Percentiles rank a stretch among this genome's conserved stretches.
Conservation (phyloP, 2,797 vertebrate genomes). For the Macroramphosus scolopax region DNA sequence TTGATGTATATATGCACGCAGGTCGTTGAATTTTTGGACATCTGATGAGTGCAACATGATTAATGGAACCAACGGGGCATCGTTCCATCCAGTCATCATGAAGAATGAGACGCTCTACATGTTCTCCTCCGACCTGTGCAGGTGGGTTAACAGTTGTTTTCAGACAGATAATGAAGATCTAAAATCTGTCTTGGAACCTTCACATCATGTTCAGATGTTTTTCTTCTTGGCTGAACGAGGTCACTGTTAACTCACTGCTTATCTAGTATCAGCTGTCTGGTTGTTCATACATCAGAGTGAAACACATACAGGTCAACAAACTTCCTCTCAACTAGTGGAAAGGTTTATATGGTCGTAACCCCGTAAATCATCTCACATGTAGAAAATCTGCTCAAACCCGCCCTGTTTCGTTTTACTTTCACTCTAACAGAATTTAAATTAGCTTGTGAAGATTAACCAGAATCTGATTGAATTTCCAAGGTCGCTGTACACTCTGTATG, state of each 20-base stretch:
- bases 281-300: conserved; percentile 1
- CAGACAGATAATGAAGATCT: too few relatives aligned
- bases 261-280: background rate
- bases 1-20: conserved; percentile 41
- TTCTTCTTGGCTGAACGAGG: too few relatives aligned
- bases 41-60: conserved; percentile 91
- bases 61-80: conserved; percentile 93
- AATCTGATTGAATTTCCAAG: conserved; percentile 62
- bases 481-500: conserved; percentile 86
- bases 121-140: conserved; percentile 94
- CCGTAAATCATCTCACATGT: background rate
- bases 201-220: too few relatives aligned
- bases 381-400: background rate
- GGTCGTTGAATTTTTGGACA: conserved; percentile 88
- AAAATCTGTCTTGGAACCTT: too few relatives aligned
- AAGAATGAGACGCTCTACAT: conserved; percentile 87
- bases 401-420: background rate
- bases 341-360: conserved; percentile 3
- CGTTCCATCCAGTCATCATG: conserved; percentile 86
- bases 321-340: conserved; percentile 2
- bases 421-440: background rate
- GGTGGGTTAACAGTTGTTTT: conserved; percentile 74
- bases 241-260: conserved; percentile 6
- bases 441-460: conserved; percentile 13
- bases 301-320: background rate